Percentiles rank a stretch among this genome's conserved stretches.
phyloP scores from a whole-genome alignment of 2,113 vertebrate genomes.

The Grallaria varia region DNA sequence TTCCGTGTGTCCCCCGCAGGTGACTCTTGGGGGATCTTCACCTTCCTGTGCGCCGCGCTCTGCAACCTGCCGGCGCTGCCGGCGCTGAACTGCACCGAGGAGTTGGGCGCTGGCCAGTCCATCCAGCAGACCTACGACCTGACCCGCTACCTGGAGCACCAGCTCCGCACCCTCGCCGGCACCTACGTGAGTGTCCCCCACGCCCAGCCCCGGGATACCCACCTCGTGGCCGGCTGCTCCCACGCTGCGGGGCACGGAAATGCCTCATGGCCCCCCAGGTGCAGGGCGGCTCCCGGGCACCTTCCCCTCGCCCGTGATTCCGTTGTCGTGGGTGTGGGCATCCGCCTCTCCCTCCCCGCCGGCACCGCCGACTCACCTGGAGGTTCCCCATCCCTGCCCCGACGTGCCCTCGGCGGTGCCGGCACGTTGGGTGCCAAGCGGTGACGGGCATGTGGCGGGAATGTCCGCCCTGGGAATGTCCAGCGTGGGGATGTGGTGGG shows the following conservation, averaged over 20 bases:
- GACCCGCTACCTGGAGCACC: constrained; percentile 96
- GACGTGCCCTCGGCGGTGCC: not conserved
- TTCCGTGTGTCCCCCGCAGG: constrained; percentile 70
- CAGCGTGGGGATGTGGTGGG: not conserved
- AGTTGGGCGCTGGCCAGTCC: constrained; percentile 84
- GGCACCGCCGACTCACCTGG: not conserved
- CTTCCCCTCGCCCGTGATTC: not conserved
- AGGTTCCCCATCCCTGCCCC: not conserved
- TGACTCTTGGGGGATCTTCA: constrained; percentile 80
- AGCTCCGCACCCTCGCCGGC: constrained; percentile 92
- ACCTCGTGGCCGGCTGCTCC: not conserved
- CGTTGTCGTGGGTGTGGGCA: not conserved
- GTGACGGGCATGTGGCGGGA: not conserved
- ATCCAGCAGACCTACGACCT: constrained; percentile 97
- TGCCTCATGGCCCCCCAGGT: not conserved
- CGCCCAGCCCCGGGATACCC: not conserved
- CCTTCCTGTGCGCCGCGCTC: constrained; percentile 82
- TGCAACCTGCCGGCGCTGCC: constrained; percentile 79
- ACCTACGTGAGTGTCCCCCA: constrained; percentile 83
- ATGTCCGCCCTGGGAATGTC: too few species aligned
- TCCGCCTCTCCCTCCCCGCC: constrained; percentile 41
- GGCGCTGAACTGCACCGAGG: constrained; percentile 78
- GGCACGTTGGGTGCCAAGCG: not conserved
- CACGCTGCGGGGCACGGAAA: not conserved
- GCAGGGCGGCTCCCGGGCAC: not conserved